Evolutionary conservation across 2,888 invertebrate species (phyloP), one percentile per base, ranked within the genome.

Genomic region (Pseudeuparius sepicola): DNA sequence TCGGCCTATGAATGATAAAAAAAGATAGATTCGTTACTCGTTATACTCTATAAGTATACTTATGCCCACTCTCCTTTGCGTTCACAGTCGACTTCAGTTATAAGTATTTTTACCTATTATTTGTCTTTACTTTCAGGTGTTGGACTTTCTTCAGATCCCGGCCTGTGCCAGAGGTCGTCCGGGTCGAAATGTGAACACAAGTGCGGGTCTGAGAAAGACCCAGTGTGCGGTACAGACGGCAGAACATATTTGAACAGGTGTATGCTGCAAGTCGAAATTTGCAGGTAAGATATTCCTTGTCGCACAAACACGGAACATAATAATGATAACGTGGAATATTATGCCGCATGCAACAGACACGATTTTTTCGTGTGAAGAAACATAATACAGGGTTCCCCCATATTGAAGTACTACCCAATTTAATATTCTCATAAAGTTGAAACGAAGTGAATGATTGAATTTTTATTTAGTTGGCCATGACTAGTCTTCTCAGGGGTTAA

Each of bases 201-300:
- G 31, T 90, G 89, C 59, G 77, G 82, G 1, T 75, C 77, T 1
- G 88, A 89, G 55, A 74, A 83, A 48, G 89, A 89, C 57, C 80
- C 84, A 0, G 87, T 88, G 13, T 90, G 89, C 54, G 89, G 88
- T 1, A 87, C 88, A 1, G 83, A 86, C 46, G 86, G 88, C 15
- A 70, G 85, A 42, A 89, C 88, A 0, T 89, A 89, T 53, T 67
- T 87, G 25, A 89, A 89, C 62, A 70, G 81, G 53, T 88, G 82
- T 47, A 74, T 75, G 74, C 65, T 81, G 41, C 75, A 78, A 52
- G 79, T 80, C 1, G 80, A 81, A 57, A 73, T 78, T 46, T 82
- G 85, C 73, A 75, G 78, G 78, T 79, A 55, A 58, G 12, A 31
- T 17, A 11, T n/a, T n/a, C n/a, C n/a, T n/a, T n/a, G n/a, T n/a